Percentiles rank a stretch among this genome's conserved stretches.
phyloP scores from a whole-genome alignment of 2,888 invertebrate genomes.

The Erebia aethiops region DNA sequence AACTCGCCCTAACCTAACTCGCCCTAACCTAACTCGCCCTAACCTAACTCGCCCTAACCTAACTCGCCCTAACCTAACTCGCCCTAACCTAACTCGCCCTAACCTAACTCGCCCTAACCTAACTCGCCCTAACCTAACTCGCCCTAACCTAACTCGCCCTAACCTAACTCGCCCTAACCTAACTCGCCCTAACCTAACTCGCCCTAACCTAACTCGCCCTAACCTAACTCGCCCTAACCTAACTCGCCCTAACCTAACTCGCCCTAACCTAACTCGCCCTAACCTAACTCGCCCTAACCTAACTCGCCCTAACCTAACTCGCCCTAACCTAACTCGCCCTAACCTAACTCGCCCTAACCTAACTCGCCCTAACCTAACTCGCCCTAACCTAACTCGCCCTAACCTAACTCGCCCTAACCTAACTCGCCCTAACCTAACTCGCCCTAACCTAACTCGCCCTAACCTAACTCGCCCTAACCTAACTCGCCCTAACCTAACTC shows the following conservation, averaged over 20 bases:
- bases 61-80: conserved; percentile 36
- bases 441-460: too few species aligned
- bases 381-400: too few species aligned
- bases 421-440: too few species aligned
- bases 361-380: conserved; percentile 5
- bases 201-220: conserved; percentile 11
- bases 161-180: conserved; percentile 24
- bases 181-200: conserved; percentile 37
- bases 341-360: conserved; percentile 32
- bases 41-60: conserved; percentile 30
- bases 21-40: conserved; percentile 13
- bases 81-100: conserved; percentile 15
- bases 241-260: conserved; percentile 36
- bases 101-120: conserved; percentile 23
- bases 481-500: too few species aligned
- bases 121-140: conserved; percentile 38
- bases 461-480: too few species aligned
- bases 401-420: too few species aligned
- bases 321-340: conserved; percentile 31
- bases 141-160: conserved; percentile 6
- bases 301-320: conserved; percentile 1
- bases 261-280: conserved; percentile 16
- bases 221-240: conserved; percentile 24
- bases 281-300: neutral
- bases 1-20: conserved; percentile 1